phyloP scores from a whole-genome alignment of 2,797 vertebrate genomes.

The Coregonus suidteri region DNA sequence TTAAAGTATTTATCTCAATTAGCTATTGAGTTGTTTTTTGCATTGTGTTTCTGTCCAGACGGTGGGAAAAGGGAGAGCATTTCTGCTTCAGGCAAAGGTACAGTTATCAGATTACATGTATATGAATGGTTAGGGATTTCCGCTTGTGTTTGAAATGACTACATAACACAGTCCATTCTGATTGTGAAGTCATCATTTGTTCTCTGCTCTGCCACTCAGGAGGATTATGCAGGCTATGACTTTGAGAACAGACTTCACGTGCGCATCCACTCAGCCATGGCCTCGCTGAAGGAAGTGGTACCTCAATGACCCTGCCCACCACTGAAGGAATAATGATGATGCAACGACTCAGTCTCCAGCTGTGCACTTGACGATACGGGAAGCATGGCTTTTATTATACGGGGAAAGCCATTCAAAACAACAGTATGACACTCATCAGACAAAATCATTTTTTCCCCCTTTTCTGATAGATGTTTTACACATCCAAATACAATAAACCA shows the following conservation, averaged over 20 bases:
- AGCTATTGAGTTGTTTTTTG: slow-evolving; percentile 4
- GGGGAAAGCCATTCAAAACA: slow-evolving; percentile 35
- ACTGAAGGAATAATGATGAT: slow-evolving; percentile 11
- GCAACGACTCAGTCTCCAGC: slow-evolving; percentile 19
- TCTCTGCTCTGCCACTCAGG: slow-evolving; percentile 67
- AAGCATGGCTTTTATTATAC: slow-evolving; percentile 32
- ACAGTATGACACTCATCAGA: slow-evolving; percentile 38
- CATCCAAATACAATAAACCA: slow-evolving; percentile 39
- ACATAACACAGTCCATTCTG: slow-evolving; percentile 53
- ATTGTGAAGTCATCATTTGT: not conserved
- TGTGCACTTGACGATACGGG: slow-evolving; percentile 14
- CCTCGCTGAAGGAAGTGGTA: slow-evolving; percentile 84
- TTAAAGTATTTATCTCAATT: not conserved
- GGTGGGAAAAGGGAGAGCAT: slow-evolving; percentile 83
- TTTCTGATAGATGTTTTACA: slow-evolving; percentile 39
- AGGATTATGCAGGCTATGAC: slow-evolving; percentile 93
- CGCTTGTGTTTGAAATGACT: not conserved
- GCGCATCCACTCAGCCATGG: slow-evolving; percentile 94
- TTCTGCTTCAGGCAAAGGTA: slow-evolving; percentile 98
- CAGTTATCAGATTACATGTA: slow-evolving; percentile 10
- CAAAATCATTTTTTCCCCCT: slow-evolving; percentile 23
- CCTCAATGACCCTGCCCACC: slow-evolving; percentile 76
- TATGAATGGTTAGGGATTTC: not conserved
- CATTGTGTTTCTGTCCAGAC: slow-evolving; percentile 76
- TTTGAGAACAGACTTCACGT: slow-evolving; percentile 98